A percentile compares a stretch with the other conserved stretches of the same genome.
These are phyloP conservation scores for Melanotaenia pygmaea DNA, from an alignment of 2,797 vertebrate species.

Conservation along the genomic window DNA sequence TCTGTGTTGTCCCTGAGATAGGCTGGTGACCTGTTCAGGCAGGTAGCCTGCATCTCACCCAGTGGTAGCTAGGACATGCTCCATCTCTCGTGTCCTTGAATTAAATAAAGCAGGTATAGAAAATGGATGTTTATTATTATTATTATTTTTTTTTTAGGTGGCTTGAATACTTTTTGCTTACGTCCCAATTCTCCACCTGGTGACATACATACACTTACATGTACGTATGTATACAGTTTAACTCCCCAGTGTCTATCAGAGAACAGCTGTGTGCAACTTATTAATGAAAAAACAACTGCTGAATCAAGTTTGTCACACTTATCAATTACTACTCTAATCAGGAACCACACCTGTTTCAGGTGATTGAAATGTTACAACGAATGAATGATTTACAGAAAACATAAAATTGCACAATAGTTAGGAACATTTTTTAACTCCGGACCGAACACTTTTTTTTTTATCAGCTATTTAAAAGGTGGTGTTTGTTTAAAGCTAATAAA, in stretches of 20 bases:
- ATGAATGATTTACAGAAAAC: background rate
- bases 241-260: too few relatives aligned
- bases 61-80: background rate
- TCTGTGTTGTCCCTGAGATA: too few relatives aligned
- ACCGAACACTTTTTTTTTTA: background rate
- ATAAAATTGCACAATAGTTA: background rate
- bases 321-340: background rate
- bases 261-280: too few relatives aligned
- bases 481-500: background rate
- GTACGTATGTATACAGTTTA: too few relatives aligned
- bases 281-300: too few relatives aligned
- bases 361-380: background rate
- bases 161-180: too few relatives aligned
- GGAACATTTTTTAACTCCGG: background rate
- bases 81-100: too few relatives aligned
- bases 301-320: background rate
- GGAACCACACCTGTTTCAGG: background rate
- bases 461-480: background rate
- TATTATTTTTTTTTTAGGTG: too few relatives aligned
- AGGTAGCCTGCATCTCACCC: background rate
- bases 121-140: background rate
- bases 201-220: too few relatives aligned
- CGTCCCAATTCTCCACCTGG: too few relatives aligned
- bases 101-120: background rate
- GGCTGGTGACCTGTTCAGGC: background rate